Evolutionary conservation across 2,797 vertebrate genomes (phyloP).

Genomic region (Denticeps clupeoides): DNA sequence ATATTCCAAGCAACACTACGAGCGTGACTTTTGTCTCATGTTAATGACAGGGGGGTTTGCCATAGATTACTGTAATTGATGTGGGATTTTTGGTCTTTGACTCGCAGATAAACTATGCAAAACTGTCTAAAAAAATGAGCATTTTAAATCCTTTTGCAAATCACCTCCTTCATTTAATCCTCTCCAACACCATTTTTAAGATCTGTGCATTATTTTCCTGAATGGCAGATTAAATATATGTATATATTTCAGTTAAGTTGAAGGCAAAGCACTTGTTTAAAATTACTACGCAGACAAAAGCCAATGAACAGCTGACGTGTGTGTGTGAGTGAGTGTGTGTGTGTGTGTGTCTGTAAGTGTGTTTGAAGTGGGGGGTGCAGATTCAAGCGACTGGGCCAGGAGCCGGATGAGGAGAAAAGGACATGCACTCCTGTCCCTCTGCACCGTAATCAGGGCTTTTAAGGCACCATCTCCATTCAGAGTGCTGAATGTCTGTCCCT

Average conservation of each 20-base stretch:
- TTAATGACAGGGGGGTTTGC: not conserved
- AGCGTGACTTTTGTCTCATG: not conserved
- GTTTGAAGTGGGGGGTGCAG: not conserved
- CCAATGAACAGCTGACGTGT: constrained; percentile 46
- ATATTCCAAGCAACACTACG: not conserved
- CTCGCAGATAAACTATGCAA: not conserved
- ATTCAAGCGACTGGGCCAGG: not conserved
- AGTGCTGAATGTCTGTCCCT: constrained; percentile 22
- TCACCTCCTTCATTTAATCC: not conserved
- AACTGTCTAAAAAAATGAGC: not conserved
- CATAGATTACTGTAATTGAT: not conserved
- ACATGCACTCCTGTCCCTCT: not conserved
- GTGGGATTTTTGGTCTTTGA: not conserved
- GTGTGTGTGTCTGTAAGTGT: not conserved
- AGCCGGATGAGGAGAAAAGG: not conserved
- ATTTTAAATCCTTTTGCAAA: not conserved
- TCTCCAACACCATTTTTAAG: not conserved
- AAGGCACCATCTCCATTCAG: constrained; percentile 49
- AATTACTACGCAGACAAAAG: constrained; percentile 42
- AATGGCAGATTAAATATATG: constrained; percentile 2
- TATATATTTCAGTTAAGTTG: not conserved
- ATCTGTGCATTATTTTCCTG: not conserved
- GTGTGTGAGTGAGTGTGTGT: not conserved
- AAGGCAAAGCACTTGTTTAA: constrained; percentile 24
- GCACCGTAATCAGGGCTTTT: constrained; percentile 25